phyloP scores from a whole-genome alignment of 2,113 vertebrate species.

The Psephotus haematonotus region DNA sequence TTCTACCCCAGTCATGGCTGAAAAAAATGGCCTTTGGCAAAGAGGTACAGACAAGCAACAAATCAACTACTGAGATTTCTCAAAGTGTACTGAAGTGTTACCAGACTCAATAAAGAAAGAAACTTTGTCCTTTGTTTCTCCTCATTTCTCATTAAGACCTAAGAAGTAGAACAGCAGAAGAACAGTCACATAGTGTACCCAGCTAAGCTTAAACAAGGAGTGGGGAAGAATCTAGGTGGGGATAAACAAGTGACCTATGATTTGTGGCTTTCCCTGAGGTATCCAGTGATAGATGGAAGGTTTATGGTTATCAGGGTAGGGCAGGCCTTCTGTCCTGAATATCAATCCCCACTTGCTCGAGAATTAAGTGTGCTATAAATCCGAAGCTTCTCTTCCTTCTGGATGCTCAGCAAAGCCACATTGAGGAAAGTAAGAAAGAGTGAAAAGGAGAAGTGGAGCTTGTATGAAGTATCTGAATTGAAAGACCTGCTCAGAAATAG shows the following conservation, averaged over 20 bases:
- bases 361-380: conserved; percentile 73
- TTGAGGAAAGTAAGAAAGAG: not conserved
- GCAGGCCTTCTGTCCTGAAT: conserved; percentile 64
- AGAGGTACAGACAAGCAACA: not conserved
- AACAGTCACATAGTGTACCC: not conserved
- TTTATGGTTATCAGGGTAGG: conserved; percentile 65
- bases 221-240: not conserved
- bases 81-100: not conserved
- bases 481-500: conserved; percentile 17
- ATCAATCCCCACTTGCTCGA: conserved; percentile 58
- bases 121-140: not conserved
- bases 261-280: conserved; percentile 18
- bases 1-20: not conserved
- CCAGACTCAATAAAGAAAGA: not conserved
- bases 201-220: not conserved
- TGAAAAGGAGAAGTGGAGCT: not conserved
- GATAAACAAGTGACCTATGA: not conserved
- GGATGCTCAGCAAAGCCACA: conserved; percentile 44
- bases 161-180: not conserved
- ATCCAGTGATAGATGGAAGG: conserved; percentile 61
- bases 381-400: conserved; percentile 31
- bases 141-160: not conserved
- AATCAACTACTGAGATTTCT: not conserved
- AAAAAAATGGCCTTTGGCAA: not conserved
- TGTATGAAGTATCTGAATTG: not conserved